Evolutionary conservation across 2,113 vertebrate species (phyloP).

Genomic region (Acrocephalus arundinaceus): DNA sequence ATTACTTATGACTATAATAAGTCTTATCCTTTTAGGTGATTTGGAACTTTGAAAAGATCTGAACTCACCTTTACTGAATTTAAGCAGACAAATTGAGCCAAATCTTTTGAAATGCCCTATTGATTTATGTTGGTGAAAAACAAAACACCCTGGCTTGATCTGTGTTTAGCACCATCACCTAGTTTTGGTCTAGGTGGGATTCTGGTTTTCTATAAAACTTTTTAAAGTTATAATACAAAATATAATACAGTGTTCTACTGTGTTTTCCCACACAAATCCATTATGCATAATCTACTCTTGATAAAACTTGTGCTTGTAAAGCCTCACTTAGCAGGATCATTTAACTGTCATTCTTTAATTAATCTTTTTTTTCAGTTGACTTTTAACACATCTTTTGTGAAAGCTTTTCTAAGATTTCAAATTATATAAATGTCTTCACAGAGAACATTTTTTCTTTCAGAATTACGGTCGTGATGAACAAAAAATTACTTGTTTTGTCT

Average conservation of each 20-base stretch:
- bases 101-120: background rate
- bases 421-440: background rate
- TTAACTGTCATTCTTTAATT: background rate
- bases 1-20: background rate
- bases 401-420: background rate
- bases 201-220: background rate
- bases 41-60: background rate
- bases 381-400: background rate
- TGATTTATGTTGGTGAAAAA: background rate
- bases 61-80: background rate
- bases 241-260: background rate
- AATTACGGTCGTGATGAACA: background rate
- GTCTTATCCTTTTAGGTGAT: background rate
- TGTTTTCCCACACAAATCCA: background rate
- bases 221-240: background rate
- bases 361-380: background rate
- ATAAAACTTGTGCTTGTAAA: background rate
- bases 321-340: background rate
- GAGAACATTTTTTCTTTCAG: background rate
- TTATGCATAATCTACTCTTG: background rate
- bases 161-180: rapidly evolving
- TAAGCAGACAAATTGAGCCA: background rate
- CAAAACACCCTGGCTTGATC: background rate
- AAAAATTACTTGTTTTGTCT: background rate
- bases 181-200: background rate